These are phyloP conservation scores for Cerastoderma edule DNA, from an alignment of 2,888 invertebrate genomes.

Conservation along the genomic window DNA sequence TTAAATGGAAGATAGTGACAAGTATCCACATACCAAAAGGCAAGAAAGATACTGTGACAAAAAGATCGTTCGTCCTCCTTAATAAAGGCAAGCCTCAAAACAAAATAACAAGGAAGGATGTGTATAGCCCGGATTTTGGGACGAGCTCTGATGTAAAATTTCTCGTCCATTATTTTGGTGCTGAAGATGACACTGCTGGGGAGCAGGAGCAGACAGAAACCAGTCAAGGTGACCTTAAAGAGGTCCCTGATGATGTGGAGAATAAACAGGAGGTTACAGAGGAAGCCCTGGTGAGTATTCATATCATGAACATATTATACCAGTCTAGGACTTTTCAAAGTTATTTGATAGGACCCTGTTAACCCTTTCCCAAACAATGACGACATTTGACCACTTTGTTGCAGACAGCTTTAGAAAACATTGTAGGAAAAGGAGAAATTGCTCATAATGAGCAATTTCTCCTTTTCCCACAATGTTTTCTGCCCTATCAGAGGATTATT, in stretches of 20 bases:
- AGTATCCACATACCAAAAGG: slow-evolving; percentile 36
- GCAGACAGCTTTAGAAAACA: not conserved
- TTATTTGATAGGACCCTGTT: not conserved
- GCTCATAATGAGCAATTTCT: slow-evolving; percentile 9
- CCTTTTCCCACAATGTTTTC: slow-evolving; percentile 8
- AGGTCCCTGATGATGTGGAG: not conserved
- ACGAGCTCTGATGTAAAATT: slow-evolving; percentile 3
- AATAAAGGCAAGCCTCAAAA: slow-evolving; percentile 7
- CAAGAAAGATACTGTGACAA: slow-evolving; percentile 24
- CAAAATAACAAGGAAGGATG: slow-evolving; percentile 33
- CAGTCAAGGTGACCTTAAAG: not conserved
- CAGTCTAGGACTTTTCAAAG: not conserved
- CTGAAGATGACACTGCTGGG: slow-evolving; percentile 1
- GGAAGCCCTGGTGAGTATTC: not conserved
- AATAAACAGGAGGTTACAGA: not conserved
- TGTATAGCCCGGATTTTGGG: slow-evolving; percentile 33
- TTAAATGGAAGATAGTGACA: slow-evolving; percentile 37
- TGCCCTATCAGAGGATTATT: not conserved
- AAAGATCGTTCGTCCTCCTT: slow-evolving; percentile 25
- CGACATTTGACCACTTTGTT: not conserved
- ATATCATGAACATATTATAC: not conserved
- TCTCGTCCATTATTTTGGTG: slow-evolving; percentile 43
- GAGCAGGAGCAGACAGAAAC: not conserved
- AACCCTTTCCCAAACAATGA: not conserved
- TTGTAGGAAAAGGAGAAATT: not conserved